These are phyloP conservation scores for Syrista parreyssii DNA, from an alignment of 2,888 invertebrate genomes.

Conservation along the genomic window DNA sequence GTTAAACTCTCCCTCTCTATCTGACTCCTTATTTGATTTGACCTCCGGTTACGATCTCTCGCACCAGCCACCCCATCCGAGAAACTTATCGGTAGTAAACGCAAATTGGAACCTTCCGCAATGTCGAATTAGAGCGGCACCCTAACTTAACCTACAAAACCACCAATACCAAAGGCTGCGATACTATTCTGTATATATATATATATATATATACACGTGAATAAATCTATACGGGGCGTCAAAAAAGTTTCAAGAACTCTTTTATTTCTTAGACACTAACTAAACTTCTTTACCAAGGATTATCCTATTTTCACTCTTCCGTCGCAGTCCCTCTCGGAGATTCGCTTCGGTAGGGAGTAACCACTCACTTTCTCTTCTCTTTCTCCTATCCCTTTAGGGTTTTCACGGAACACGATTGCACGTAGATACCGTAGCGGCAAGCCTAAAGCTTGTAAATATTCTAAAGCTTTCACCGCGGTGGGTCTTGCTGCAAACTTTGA, in stretches of 20 bases:
- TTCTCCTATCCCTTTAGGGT: not conserved
- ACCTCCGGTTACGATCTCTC: not conserved
- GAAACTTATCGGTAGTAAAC: conserved; percentile 31
- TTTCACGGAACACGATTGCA: not conserved
- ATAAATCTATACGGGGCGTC: not conserved
- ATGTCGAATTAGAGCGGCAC: conserved; percentile 28
- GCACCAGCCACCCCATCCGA: conserved; percentile 14
- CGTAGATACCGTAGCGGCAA: not conserved
- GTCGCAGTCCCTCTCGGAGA: not conserved
- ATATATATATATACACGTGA: not conserved
- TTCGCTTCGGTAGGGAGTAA: not conserved
- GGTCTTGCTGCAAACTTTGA: not conserved
- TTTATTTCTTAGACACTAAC: not conserved
- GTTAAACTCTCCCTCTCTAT: conserved; percentile 5
- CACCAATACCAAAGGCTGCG: not conserved
- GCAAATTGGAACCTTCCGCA: conserved; percentile 34
- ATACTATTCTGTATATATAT: not conserved
- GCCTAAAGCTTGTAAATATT: not conserved
- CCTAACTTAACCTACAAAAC: not conserved
- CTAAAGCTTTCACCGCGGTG: not conserved
- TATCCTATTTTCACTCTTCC: not conserved
- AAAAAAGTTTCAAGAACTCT: not conserved
- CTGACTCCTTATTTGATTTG: not conserved
- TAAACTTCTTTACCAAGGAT: not conserved
- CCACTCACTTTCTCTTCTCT: not conserved